Conservation (phyloP, 2,113 vertebrate genomes). For the Jacana jacana region DNA sequence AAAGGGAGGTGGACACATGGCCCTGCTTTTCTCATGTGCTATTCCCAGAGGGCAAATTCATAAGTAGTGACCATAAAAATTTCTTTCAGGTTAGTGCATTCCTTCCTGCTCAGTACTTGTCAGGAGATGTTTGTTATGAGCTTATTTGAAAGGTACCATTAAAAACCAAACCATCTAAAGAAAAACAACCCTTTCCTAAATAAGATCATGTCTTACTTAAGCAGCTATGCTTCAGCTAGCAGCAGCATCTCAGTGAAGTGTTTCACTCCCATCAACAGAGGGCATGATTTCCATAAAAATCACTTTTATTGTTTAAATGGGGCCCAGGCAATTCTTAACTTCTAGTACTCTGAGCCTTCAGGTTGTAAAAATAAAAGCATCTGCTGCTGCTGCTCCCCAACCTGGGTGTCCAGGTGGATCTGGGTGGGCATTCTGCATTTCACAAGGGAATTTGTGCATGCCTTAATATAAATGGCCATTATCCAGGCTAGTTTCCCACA, state of each 20-base stretch:
- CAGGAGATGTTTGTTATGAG: neutral
- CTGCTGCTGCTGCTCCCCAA: neutral
- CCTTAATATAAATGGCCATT: neutral
- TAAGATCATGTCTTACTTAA: neutral
- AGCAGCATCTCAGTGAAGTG: neutral
- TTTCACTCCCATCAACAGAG: slow-evolving; percentile 1
- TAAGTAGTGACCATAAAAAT: neutral
- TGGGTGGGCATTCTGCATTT: neutral
- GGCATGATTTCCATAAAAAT: neutral
- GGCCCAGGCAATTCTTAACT: neutral
- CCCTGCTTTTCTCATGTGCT: neutral
- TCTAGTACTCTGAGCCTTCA: neutral
- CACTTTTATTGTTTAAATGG: neutral
- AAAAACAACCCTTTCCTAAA: neutral
- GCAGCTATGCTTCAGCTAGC: neutral
- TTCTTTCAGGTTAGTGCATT: neutral
- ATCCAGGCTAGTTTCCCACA: neutral
- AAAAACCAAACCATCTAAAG: neutral
- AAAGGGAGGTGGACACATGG: neutral
- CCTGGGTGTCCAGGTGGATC: fast-evolving
- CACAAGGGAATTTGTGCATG: neutral
- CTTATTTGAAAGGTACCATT: neutral
- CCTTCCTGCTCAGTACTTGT: neutral
- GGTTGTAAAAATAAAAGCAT: neutral
- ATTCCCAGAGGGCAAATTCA: neutral